A percentile compares a stretch with the other conserved stretches of the same genome.
phyloP scores from a whole-genome alignment of 2,797 vertebrate species.

The Momotus momota region DNA sequence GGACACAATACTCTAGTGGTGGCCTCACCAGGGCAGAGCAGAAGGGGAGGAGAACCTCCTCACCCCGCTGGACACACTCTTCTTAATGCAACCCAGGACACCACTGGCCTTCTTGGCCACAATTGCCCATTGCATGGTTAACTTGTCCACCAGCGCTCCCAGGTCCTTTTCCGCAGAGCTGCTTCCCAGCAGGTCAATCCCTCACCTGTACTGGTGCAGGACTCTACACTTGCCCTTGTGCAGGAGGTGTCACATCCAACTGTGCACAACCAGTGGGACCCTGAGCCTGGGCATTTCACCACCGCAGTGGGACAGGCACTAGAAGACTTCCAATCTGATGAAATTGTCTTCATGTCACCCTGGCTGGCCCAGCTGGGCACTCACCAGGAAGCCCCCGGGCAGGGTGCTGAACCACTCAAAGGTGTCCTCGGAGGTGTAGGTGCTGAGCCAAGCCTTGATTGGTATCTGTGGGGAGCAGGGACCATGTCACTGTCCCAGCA shows the following conservation, averaged over 20 bases:
- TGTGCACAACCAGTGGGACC: accelerated
- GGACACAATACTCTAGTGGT: too few relatives aligned
- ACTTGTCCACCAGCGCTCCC: not conserved
- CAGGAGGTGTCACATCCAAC: not conserved
- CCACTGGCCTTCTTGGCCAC: too few relatives aligned
- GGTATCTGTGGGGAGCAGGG: conserved; percentile 75
- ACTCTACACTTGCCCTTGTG: not conserved
- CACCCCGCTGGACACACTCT: not conserved
- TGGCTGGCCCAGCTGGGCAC: accelerated
- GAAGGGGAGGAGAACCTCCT: not conserved
- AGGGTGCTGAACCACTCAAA: conserved; percentile 89
- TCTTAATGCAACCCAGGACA: not conserved
- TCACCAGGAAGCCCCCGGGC: conserved; percentile 84
- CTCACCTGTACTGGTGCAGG: too few relatives aligned
- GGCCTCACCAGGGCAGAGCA: not conserved
- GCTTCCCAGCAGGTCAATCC: too few relatives aligned
- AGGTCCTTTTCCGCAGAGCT: not conserved
- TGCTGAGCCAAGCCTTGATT: conserved; percentile 87
- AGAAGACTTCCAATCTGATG: accelerated
- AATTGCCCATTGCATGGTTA: too few relatives aligned
- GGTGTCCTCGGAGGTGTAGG: conserved; percentile 67
- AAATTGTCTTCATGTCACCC: not conserved
- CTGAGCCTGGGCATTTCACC: not conserved
- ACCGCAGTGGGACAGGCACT: not conserved
- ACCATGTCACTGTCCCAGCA: not conserved